Evolutionary conservation across 2,797 vertebrate species (phyloP).

Genomic region (Oophaga sylvatica): DNA sequence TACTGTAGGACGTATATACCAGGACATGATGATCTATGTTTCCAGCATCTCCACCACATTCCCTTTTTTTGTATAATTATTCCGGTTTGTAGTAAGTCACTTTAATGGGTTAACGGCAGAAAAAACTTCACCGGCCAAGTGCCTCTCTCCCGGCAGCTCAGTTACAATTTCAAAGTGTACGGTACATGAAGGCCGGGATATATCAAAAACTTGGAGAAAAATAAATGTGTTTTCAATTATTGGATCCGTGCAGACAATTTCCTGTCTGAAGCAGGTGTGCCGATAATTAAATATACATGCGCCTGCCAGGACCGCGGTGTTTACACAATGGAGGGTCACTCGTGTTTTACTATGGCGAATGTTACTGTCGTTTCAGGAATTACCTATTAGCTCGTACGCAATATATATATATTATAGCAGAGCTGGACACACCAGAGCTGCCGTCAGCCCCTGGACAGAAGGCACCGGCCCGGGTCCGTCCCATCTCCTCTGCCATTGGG

Average conservation of each 20-base stretch:
- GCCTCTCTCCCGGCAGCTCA: neutral
- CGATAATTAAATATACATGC: constrained; percentile 43
- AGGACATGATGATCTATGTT: neutral
- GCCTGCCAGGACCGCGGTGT: constrained; percentile 18
- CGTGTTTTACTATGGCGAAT: neutral
- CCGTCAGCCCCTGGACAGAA: no score
- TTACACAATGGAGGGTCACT: constrained; percentile 32
- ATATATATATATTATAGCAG: neutral
- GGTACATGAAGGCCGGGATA: neutral
- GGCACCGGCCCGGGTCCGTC: no score
- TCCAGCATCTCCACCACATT: neutral
- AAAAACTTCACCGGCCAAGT: neutral
- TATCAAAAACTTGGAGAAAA: constrained; percentile 15
- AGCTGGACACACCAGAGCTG: neutral
- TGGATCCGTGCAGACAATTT: constrained; percentile 51
- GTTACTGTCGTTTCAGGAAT: neutral
- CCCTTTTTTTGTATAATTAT: neutral
- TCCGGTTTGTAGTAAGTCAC: neutral
- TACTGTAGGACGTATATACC: neutral
- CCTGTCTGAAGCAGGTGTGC: constrained; percentile 42
- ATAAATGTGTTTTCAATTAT: constrained; percentile 52
- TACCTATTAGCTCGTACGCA: neutral
- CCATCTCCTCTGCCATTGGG: no score
- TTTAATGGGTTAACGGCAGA: constrained; percentile 6
- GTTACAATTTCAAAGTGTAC: constrained; percentile 8